Evolutionary conservation across 2,797 vertebrate genomes (phyloP), one percentile per base, ranked within the genome.

Genomic region (Mallotus villosus): DNA sequence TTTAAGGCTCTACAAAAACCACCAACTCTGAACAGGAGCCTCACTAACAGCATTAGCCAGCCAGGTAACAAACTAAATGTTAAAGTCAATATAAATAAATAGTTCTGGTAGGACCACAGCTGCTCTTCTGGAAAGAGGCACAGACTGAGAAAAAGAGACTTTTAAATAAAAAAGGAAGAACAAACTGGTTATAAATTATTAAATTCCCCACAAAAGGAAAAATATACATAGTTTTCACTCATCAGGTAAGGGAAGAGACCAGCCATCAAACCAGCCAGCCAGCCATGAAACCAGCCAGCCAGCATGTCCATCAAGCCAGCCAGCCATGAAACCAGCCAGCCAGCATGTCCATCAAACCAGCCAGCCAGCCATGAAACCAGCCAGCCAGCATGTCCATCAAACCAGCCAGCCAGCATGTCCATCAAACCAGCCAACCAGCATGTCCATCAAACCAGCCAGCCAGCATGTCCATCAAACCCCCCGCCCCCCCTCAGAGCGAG

Each of bases 1-100:
- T 37, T 95, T 92, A 91, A 89, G 88, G 95, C 94, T 97, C 96
- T 97, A 94, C 94, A 94, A 96, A 95, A 96, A 95, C 96, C 95
- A 91, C 94, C 92, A 92, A 88, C 89, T 87, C 92, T 95, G 93
- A 93, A 91, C 91, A 92, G 91, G 89, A 88, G 94, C 93, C 90
- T 95, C 94, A 92, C 94, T 92, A 95, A 92, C 94, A 94, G 92
- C 87, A 90, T 92, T 92, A 87, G 85, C 90, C 93, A 95, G 94
- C 93, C 88, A 92, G 81, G 86, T 91, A 93, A 89, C 86, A 91
- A 85, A 88, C 82, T 17, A 64, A 55, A 84, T 83, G 69, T 65
- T 80, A 82, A 76, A 81, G 75, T 68, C 82, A 81, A 83, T 72
- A 24, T 74, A 73, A 88, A 90, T 90, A 89, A 91, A 88, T 91